Conservation (phyloP, 2,113 vertebrate species). For the Dissostichus mawsoni region DNA sequence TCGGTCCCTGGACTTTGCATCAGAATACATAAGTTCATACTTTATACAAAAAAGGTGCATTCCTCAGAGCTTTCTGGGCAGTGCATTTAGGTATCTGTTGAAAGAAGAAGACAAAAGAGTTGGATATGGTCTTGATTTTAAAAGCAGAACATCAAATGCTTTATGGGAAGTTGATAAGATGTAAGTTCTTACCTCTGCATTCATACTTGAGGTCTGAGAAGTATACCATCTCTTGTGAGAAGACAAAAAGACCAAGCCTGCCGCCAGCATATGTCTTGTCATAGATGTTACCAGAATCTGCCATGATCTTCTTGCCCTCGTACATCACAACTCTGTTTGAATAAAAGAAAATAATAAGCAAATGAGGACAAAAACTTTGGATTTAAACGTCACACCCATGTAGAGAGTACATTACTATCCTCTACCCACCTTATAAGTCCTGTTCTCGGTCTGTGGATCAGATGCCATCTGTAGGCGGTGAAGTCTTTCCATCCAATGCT, state of each 20-base stretch:
- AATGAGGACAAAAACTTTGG: not conserved
- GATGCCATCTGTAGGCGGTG: constrained; percentile 98
- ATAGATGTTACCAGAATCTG: constrained; percentile 97
- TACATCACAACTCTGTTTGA: constrained; percentile 95
- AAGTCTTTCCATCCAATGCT: constrained; percentile 99
- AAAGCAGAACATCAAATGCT: not conserved
- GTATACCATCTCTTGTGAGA: constrained; percentile 99
- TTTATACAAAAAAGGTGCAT: constrained; percentile 92
- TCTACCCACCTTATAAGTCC: constrained; percentile 92
- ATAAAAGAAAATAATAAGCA: constrained; percentile 6
- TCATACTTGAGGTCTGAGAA: constrained; percentile 99
- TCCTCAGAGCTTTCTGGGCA: constrained; percentile 83
- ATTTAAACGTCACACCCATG: not conserved
- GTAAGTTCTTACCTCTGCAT: constrained; percentile 92
- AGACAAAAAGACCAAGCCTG: constrained; percentile 96
- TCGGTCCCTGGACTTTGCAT: constrained; percentile 86
- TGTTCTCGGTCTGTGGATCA: constrained; percentile 97
- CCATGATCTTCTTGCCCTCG: constrained; percentile 99
- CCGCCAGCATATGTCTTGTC: constrained; percentile 98
- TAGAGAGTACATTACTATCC: not conserved
- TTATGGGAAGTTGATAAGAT: not conserved
- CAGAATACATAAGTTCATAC: constrained; percentile 80
- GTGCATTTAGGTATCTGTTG: constrained; percentile 90
- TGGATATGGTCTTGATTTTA: not conserved
- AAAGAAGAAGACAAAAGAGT: constrained; percentile 30